Percentiles rank a stretch among this genome's conserved stretches.
These are phyloP conservation scores for Asarcornis scutulata DNA, from an alignment of 2,113 vertebrate species.

Conservation along the genomic window DNA sequence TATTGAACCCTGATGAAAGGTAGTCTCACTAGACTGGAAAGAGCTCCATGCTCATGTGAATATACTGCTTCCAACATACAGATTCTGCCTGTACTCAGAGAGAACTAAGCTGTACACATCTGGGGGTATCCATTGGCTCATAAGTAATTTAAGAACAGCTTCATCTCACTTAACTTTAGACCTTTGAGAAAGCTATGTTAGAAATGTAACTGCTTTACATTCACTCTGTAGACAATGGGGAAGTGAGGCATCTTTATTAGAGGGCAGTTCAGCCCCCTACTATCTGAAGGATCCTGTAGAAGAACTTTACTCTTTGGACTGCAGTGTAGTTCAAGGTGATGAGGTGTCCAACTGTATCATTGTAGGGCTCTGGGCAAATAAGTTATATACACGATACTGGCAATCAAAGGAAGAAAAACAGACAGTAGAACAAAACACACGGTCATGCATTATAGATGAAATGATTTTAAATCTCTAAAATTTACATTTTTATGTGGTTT, in stretches of 20 bases:
- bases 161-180: not conserved
- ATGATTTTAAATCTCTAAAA: not conserved
- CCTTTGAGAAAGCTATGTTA: not conserved
- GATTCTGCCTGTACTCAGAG: not conserved
- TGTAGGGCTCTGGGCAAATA: not conserved
- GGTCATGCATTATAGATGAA: not conserved
- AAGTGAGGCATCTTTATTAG: not conserved
- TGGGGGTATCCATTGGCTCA: not conserved
- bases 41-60: not conserved
- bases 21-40: not conserved
- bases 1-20: not conserved
- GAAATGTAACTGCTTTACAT: not conserved
- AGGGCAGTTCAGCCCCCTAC: not conserved
- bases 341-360: not conserved
- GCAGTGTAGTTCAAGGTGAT: not conserved
- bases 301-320: not conserved
- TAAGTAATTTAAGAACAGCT: not conserved
- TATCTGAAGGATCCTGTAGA: not conserved
- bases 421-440: not conserved
- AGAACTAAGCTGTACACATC: not conserved
- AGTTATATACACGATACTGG: not conserved
- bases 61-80: not conserved
- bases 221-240: not conserved
- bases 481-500: not conserved
- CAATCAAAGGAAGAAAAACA: not conserved